Evolutionary conservation across 2,888 invertebrate species (phyloP), one percentile per base, ranked within the genome.

Genomic region (Drosophila fulvimacula): DNA sequence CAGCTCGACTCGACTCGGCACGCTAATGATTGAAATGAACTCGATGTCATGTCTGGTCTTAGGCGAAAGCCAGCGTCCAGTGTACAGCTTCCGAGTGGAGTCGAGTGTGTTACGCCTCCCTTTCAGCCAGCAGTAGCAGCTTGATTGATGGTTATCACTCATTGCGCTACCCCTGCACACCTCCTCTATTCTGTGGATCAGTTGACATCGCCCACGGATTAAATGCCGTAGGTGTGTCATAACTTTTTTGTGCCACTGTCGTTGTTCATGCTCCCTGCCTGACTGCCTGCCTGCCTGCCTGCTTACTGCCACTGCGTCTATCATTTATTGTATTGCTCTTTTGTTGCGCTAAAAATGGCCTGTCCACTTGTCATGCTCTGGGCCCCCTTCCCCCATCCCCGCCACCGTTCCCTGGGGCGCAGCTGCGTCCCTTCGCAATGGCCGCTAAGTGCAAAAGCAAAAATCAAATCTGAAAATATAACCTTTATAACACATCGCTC

Each of bases 111-210:
- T 69, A 78, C 77, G 79, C 84, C 82, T 75, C 77, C 69, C 73
- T 65, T 73, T 74, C 75, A 75, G 69, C 51, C 69, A 30, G 46
- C 27, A 44, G 44, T 9, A 39, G 39, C 69, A 64, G 84, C 79
- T 79, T 87, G 86, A 87, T 87, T 87, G 88, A 87, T 87, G 86
- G 86, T 87, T 87, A 87, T 88, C 88, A 83, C 86, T 87, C 81
- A 88, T 34, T 63, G 57, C 38, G 15, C 19, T 13, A 13, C 49
- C 19, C 13, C 42, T 17, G 10, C 5, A 30, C 46, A 30, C 17
- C 46, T 30, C n/a, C 17, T 30, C 46, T 48, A 48, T 48, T n/a
- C 51, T 56, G 58, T 66, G 42, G 56, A 61, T 59, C 76, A 65
- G 73, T 76, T 73, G 73, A 76, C 60, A 73, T 71, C 65, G 81